Base-by-base conservation (phyloP, 2,888 invertebrate species). In the Pycnomerus fuliginosus region DNA sequence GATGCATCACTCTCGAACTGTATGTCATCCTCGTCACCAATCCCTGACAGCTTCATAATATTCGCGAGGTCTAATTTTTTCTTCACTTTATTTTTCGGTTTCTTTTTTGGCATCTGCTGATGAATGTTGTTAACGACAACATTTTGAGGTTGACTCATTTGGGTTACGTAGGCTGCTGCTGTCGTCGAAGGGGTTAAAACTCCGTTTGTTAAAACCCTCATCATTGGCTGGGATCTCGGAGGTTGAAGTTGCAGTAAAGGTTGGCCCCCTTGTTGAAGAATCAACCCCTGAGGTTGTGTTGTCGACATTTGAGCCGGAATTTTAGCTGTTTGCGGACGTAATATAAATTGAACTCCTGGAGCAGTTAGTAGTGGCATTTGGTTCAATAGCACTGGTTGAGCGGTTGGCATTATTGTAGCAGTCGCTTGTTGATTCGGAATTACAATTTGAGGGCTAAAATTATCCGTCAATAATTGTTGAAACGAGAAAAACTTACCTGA, bases 1-100 rank as follows among this genome's bases (percentile, higher is more conserved):
- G 72, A 71, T 0, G 73, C 64, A 45, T 73, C 73, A 46, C 71
- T 70, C 44, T 73, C 73, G 34, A 73, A 72, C 53, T 76, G 77
- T 27, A 80, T 74, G 51, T 79, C 80, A 52, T 85, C 85, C 48
- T 82, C 82, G 50, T 84, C 85, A 35, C 83, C 84, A 48, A 82
- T 83, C 50, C 71, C 85, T 32, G 85, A 84, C 46, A 85, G 74
- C 68, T 85, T 85, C 80, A 85, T 85, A 23, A 85, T 82, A 69
- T 83, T 84, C 36, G 84, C 84, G 56, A 85, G 75, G 69, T 85
- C 85, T 37, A 85, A 74, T 62, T 79, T 79, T 60, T 80, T 80
- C 59, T 79, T 79, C 16, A 76, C 75, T 28, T 64, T 59, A n/a
- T 43, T 56, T 41, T 60, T 61, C 11, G 64, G 62, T 24, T 63